Base-by-base conservation (phyloP, 53 echinoderm and acorn worm genomes). In the Stichopus horrens region DNA sequence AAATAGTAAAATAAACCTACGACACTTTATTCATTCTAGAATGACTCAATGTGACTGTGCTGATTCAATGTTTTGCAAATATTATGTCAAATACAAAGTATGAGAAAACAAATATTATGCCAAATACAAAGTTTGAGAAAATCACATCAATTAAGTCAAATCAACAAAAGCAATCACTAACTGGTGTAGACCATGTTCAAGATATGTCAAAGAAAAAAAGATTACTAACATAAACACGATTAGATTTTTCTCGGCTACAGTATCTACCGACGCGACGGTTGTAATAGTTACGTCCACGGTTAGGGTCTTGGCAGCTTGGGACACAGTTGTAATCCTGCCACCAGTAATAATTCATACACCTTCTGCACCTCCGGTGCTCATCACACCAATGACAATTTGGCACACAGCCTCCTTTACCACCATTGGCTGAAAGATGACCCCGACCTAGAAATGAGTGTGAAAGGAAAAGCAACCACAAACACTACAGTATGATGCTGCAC, bases 391-490 rank as follows among this genome's bases (percentile, higher is more conserved):
- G 88, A 79, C 96, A 96, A 68, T 93, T 74, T 16, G 94, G 94
- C n/a, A 96, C 93, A 73, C 94, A 94, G 19, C 93, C 91, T 20
- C 90, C 93, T 74, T 94, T 90, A 14, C 96, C 96, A n/a, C 96
- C 96, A 22, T 92, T 87, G 7, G 88, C 60, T 5, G 89, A 19
- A 10, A 96, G 83, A 23, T 56, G 90, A n/a, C 96, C 96, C 73
- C 92, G 92, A 21, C 96, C 96, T 96, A 85, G 0, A 89, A 54
- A 77, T 53, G 37, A 37, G 2, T 37, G 37, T 37, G 37, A 2
- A 82, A 58, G 14, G 59, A 14, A 11, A 9, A 8, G 14, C 37
- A 37, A 37, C 1, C 37, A 21, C 37, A 77, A 19, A 19, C 4
- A 23, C 21, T 1, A 37, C 37, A 37, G 37, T 37, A 37, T 37